Conservation (phyloP, 2,113 vertebrate species). For the Chaetorhynchus papuensis region DNA sequence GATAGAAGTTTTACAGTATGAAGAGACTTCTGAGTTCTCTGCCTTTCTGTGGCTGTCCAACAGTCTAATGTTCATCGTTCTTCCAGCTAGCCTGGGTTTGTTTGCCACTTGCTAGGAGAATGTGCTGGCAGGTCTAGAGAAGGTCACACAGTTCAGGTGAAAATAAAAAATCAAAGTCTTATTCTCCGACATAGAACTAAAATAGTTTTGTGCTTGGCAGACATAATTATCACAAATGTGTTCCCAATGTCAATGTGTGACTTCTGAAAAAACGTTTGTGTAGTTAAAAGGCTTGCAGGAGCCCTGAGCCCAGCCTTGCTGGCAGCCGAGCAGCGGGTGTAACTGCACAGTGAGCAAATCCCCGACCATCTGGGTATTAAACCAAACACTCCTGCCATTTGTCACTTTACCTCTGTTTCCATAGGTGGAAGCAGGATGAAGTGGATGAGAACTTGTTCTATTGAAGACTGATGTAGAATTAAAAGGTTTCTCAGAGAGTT, state of each 20-base stretch:
- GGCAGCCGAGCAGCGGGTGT: background rate
- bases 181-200: background rate
- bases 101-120: background rate
- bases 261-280: background rate
- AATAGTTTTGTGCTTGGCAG: background rate
- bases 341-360: background rate
- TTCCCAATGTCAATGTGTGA: accelerated
- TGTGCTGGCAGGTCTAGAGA: background rate
- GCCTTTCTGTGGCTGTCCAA: background rate
- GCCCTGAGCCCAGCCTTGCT: accelerated
- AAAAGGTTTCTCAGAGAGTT: background rate
- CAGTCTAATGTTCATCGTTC: background rate
- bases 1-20: background rate
- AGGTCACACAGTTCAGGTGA: background rate
- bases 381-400: background rate
- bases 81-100: background rate
- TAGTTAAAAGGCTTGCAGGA: background rate
- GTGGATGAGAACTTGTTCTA: background rate
- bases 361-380: background rate
- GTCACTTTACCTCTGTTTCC: background rate
- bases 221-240: background rate
- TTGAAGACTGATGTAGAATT: background rate
- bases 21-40: background rate
- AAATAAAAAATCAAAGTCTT: background rate
- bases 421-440: background rate